Evolutionary conservation across 1,140 invertebrate genomes (phyloP).

Genomic region (Drosophila grimshawi): DNA sequence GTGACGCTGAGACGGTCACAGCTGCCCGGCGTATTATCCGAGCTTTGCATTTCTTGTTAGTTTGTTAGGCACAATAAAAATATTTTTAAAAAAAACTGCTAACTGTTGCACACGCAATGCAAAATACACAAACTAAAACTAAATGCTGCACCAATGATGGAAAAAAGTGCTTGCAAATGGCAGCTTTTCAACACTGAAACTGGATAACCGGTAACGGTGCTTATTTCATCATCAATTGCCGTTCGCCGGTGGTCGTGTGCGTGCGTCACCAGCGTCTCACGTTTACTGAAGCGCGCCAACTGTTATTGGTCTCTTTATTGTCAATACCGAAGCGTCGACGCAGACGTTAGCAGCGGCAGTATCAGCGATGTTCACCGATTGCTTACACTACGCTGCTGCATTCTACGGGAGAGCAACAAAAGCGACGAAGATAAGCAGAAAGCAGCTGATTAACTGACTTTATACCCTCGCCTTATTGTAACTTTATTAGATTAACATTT

Average conservation of each 20-base stretch:
- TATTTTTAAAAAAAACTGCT: neutral
- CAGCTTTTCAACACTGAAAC: constrained; percentile 2
- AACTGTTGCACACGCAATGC: constrained; percentile 4
- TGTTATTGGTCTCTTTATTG: neutral
- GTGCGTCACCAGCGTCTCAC: constrained; percentile 48
- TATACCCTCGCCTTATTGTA: neutral
- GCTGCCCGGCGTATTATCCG: neutral
- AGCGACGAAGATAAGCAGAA: neutral
- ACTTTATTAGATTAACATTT: neutral
- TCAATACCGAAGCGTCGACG: neutral
- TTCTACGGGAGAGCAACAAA: neutral
- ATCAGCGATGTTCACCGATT: neutral
- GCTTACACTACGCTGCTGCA: neutral
- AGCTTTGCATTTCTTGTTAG: neutral
- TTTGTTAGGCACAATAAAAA: neutral
- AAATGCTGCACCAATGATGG: neutral
- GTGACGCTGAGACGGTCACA: constrained; percentile 25
- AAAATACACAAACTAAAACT: constrained; percentile 1
- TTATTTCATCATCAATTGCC: constrained; percentile 9
- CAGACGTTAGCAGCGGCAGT: constrained; percentile 9
- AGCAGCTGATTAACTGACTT: neutral
- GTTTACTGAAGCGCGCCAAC: constrained; percentile 33
- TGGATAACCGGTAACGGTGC: constrained; percentile 13
- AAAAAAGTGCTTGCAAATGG: neutral
- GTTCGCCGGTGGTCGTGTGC: constrained; percentile 18